Evolutionary conservation across 2,113 vertebrate species (phyloP).

Genomic region (Carassius carassius): DNA sequence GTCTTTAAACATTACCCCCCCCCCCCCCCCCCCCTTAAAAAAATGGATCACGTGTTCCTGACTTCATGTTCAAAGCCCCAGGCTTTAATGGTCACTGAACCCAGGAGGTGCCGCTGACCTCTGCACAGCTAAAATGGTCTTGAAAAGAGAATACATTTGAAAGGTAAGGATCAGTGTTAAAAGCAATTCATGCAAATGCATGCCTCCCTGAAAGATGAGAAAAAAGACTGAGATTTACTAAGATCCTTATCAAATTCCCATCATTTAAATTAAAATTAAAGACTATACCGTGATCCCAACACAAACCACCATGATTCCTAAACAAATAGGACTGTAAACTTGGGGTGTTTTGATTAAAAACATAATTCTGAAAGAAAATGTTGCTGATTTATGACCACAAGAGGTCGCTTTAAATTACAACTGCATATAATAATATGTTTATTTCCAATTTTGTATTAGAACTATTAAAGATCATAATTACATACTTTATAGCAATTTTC

Average conservation of each 20-base stretch:
- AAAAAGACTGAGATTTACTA: no score
- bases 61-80: not conserved
- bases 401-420: conserved; percentile 11
- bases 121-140: conserved; percentile 6
- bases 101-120: not conserved
- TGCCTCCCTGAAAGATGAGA: no score
- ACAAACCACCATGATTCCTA: not conserved
- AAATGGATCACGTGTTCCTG: conserved; percentile 15
- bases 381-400: conserved; percentile 24
- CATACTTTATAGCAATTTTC: conserved; percentile 73
- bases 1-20: not conserved
- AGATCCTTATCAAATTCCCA: no score
- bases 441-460: conserved; percentile 63
- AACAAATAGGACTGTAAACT: not conserved
- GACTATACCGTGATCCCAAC: not conserved
- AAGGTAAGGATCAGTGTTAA: no score
- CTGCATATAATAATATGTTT: conserved; percentile 30
- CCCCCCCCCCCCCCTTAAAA: not conserved
- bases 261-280: no score
- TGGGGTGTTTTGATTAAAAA: not conserved
- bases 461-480: conserved; percentile 73
- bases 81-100: conserved; percentile 32
- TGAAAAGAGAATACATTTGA: not conserved
- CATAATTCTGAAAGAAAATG: not conserved
- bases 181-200: no score